Base-by-base conservation (phyloP, 2,113 vertebrate species). In the Natator depressus region DNA sequence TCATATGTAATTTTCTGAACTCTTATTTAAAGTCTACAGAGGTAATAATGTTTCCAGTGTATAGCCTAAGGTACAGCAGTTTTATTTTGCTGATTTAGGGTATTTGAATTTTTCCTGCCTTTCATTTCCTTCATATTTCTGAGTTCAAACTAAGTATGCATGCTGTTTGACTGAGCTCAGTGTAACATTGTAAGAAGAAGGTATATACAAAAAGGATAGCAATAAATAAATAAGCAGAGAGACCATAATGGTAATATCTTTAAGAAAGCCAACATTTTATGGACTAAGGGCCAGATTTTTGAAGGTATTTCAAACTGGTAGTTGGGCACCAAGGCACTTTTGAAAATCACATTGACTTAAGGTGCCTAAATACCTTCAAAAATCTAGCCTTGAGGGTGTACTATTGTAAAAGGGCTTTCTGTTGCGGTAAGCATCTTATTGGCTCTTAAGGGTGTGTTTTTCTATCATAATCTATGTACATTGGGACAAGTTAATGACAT, bases 11-110 rank as follows among this genome's bases (percentile, higher is more conserved):
- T 97, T 97, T 97, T 88, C 78, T 97, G 89, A 96, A 92, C 72
- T 98, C 82, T 25, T 96, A 89, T 65, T 93, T 57, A 95, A 90
- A 93, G 62, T 95, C 88, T 95, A 3, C 46, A 93, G 79, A 95
- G 14, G 57, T 89, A 90, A 91, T 93, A 91, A 49, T 93, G 27
- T 97, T 97, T 95, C 85, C 46, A 38, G 35, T 90, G 88, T 91
- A 57, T 87, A 95, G 89, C 59, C 85, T 46, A 69, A 89, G 84
- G 78, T 97, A 11, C 62, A 90, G 53, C 72, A 96, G 78, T 88
- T 97, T 96, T 95, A 92, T 97, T 97, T 95, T 97, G 82, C 82
- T 94, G 92, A 95, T 96, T 96, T 97, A 94, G 89, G 51, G 19
- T 93, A 92, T 46, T 89, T 92, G 46, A 54, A 62, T 94, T 65